Evolutionary conservation across 2,113 vertebrate genomes (phyloP), one percentile per base, ranked within the genome.

Genomic region (Lepus europaeus): DNA sequence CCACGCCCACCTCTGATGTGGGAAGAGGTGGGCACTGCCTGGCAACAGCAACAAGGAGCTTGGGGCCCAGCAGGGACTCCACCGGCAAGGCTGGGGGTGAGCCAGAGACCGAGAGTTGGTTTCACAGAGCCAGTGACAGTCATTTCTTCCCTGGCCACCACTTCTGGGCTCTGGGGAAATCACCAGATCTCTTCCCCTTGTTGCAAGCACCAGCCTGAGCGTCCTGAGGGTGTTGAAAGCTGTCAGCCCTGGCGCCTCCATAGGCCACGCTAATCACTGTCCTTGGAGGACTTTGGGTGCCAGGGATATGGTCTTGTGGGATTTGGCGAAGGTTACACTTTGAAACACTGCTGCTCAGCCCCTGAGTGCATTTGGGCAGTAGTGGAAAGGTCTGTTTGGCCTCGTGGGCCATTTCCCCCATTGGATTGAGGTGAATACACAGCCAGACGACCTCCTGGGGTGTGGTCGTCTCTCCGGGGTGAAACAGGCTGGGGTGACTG

Each of bases 321-420:
- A 20, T 6, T 1, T 1, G 1, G 85, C 6, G 36, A 85, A 49
- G 23, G 68, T 53, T 14, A 29, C 3, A 19, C 53, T 9, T 29
- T 11, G 80, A 33, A 49, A 29, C 45, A 14, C 39, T 3, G 33
- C 14, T 11, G 1, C 66, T 59, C 33, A 74, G 39, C 66, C 23
- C 33, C 88, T 29, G 33, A 13, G 17, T 31, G 31, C 23, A 25
- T 11, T 33, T 51, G 76, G 73, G 23, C 39, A 3, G 11, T 22
- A 22, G 23, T 25, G 22, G 79, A 20, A 49, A 74, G 7, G 53
- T 31, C 53, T 13, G 11, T 69, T 33, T 33, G 80, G 56, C 31
- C 17, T 2, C 17, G 0, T 25, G 19, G n/a, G 13, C 68, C 9
- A 0, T 39, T 59, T 82, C 49, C 25, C 7, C 7, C 2, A 0